These are phyloP conservation scores for Mercenaria mercenaria DNA, from an alignment of 1,140 invertebrate species.

Conservation along the genomic window DNA sequence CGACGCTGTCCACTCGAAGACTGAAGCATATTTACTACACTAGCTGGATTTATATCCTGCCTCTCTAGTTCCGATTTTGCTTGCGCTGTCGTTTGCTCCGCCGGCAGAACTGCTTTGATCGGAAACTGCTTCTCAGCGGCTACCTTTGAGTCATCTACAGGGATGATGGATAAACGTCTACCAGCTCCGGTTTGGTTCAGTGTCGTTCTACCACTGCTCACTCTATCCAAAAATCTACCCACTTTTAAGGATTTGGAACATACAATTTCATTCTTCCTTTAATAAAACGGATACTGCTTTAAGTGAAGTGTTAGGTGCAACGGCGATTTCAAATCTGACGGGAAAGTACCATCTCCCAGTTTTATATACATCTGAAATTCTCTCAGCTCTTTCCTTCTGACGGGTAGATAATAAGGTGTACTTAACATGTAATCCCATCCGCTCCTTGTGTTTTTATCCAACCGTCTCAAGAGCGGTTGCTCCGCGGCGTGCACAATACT, in stretches of 20 bases:
- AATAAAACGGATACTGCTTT: conserved; percentile 55
- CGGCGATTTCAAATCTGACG: conserved; percentile 9
- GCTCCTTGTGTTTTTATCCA: neutral
- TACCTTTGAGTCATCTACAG: neutral
- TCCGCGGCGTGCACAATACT: conserved; percentile 49
- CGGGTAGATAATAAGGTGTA: conserved; percentile 41
- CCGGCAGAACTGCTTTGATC: conserved; percentile 51
- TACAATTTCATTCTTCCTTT: conserved; percentile 39
- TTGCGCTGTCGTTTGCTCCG: conserved; percentile 58
- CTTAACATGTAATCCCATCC: conserved; percentile 34
- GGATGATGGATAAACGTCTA: conserved; percentile 25
- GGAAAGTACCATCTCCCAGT: neutral
- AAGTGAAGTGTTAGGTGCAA: conserved; percentile 47
- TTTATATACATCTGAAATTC: conserved; percentile 59
- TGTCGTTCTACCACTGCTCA: conserved; percentile 30
- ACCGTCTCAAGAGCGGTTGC: conserved; percentile 38
- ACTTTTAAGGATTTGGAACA: conserved; percentile 54
- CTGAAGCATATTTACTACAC: neutral
- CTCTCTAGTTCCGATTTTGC: conserved; percentile 53
- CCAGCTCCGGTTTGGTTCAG: conserved; percentile 35
- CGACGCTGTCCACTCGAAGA: neutral
- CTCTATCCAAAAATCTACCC: conserved; percentile 52
- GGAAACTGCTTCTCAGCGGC: conserved; percentile 5
- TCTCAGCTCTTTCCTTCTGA: conserved; percentile 44
- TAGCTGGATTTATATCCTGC: conserved; percentile 37